These are phyloP conservation scores for Tragelaphus scriptus DNA, from an alignment of 2,113 vertebrate species.

Conservation along the genomic window DNA sequence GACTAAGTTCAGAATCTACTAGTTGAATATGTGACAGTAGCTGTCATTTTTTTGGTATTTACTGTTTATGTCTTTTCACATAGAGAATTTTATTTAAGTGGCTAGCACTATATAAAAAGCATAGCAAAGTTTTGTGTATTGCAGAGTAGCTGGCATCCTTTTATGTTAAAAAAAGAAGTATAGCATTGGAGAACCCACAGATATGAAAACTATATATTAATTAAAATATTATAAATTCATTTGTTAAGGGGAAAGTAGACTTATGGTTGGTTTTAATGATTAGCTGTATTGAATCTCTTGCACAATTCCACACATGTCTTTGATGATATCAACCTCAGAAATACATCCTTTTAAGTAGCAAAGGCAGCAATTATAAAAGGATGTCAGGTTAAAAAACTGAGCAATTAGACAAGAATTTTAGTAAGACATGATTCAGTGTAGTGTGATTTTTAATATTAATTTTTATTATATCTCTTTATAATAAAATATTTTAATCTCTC, in stretches of 20 bases:
- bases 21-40: neutral
- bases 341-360: constrained; percentile 48
- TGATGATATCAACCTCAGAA: constrained; percentile 38
- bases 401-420: constrained; percentile 18
- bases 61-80: neutral
- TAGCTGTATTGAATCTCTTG: constrained; percentile 13
- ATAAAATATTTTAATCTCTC: constrained; percentile 49
- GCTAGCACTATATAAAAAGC: neutral
- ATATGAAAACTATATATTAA: constrained; percentile 28
- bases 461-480: constrained; percentile 28
- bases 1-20: neutral
- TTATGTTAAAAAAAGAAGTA: neutral
- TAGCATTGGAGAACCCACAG: neutral
- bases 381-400: constrained; percentile 38
- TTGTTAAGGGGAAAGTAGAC: constrained; percentile 10
- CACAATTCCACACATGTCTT: neutral
- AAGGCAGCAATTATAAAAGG: constrained; percentile 44
- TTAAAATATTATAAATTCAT: neutral
- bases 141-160: neutral
- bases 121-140: neutral
- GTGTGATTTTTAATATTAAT: neutral
- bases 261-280: constrained; percentile 17
- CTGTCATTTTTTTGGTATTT: neutral
- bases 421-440: neutral
- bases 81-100: neutral